Evolutionary conservation across 1,140 invertebrate species (phyloP).

Genomic region (Heliconius himera): DNA sequence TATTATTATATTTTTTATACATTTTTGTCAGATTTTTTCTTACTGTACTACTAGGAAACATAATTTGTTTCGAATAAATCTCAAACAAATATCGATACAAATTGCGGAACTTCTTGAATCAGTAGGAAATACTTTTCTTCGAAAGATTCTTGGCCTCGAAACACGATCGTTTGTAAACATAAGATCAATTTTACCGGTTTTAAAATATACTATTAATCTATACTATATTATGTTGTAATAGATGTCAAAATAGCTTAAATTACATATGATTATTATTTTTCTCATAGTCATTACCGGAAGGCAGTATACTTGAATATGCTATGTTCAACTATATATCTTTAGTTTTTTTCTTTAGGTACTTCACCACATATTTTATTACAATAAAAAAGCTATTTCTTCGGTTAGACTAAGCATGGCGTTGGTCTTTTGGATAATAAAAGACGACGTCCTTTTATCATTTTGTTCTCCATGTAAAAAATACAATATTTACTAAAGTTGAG

Average conservation of each 20-base stretch:
- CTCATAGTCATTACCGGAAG: background rate
- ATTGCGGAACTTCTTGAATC: background rate
- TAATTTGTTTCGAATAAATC: background rate
- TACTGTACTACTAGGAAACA: background rate
- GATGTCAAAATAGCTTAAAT: background rate
- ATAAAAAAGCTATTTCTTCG: too few species aligned
- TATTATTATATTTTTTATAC: too few species aligned
- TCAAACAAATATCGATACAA: background rate
- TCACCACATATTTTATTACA: too few species aligned
- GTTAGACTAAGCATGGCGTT: too few species aligned
- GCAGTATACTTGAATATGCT: background rate
- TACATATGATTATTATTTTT: background rate
- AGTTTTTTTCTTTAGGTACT: too few species aligned
- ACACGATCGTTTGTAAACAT: background rate
- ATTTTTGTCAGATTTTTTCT: too few species aligned
- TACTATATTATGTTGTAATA: too few species aligned
- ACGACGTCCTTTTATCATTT: too few species aligned
- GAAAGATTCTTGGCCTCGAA: constrained; percentile 3
- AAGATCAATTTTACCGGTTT: background rate
- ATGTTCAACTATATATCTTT: background rate
- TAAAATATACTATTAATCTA: too few species aligned
- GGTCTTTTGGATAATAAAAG: too few species aligned
- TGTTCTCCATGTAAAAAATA: too few species aligned
- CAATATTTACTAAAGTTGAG: too few species aligned
- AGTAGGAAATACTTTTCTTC: constrained; percentile 1